Evolutionary conservation across 2,113 vertebrate species (phyloP).

Genomic region (Canis aureus): DNA sequence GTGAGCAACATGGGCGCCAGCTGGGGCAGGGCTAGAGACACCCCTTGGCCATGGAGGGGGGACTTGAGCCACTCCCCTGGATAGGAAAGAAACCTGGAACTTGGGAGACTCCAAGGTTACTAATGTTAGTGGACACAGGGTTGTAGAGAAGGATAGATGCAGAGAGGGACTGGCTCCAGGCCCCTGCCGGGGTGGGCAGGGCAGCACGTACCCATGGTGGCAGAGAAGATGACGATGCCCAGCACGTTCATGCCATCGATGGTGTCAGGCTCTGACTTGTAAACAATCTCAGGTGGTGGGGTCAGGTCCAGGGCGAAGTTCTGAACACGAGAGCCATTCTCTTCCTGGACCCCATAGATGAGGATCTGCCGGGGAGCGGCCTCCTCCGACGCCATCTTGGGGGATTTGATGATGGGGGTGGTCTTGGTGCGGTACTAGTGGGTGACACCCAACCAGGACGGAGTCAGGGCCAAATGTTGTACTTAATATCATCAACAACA

Average conservation of each 20-base stretch:
- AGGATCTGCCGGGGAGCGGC: constrained; percentile 90
- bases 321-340: constrained; percentile 94
- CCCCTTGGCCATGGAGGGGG: no score
- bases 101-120: neutral
- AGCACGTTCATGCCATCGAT: constrained; percentile 99
- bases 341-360: constrained; percentile 95
- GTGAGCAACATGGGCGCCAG: neutral
- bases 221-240: constrained; percentile 99
- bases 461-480: neutral
- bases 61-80: neutral
- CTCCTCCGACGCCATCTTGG: constrained; percentile 88
- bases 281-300: constrained; percentile 94
- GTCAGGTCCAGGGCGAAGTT: constrained; percentile 97
- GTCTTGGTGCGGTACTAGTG: constrained; percentile 96
- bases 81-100: neutral
- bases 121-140: neutral
- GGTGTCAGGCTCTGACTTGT: constrained; percentile 95
- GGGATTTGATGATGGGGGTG: constrained; percentile 90
- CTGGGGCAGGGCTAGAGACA: neutral
- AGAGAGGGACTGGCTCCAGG: neutral
- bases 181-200: fast-evolving
- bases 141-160: neutral
- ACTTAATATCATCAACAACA: neutral
- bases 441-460: constrained; percentile 13
- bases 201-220: constrained; percentile 95